These are phyloP conservation scores for Myiozetetes cayanensis DNA, from an alignment of 2,113 vertebrate genomes.

Conservation along the genomic window DNA sequence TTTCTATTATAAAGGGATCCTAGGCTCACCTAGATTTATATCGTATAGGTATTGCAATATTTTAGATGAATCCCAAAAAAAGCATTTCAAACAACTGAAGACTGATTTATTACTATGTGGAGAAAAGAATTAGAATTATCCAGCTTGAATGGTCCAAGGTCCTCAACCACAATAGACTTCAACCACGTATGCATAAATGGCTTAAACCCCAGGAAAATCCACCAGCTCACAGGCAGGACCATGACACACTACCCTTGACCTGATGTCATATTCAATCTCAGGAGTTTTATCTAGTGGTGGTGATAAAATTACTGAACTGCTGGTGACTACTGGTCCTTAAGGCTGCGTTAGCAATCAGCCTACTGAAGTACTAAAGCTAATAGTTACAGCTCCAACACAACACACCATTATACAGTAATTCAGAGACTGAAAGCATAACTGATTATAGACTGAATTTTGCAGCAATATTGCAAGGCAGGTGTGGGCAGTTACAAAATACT, in stretches of 20 bases:
- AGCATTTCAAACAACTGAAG: background rate
- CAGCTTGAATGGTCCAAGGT: background rate
- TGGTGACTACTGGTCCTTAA: background rate
- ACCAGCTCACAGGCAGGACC: background rate
- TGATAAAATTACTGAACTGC: slow-evolving; percentile 29
- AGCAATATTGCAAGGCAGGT: slow-evolving; percentile 5
- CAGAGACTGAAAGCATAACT: slow-evolving; percentile 1
- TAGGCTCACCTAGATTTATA: background rate
- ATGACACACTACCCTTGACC: background rate
- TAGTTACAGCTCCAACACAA: background rate
- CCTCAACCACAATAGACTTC: background rate
- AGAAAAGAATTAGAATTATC: background rate
- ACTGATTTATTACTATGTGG: background rate
- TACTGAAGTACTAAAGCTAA: slow-evolving; percentile 28
- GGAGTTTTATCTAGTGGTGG: background rate
- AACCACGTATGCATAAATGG: background rate
- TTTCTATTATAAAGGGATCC: background rate
- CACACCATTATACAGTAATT: slow-evolving; percentile 1
- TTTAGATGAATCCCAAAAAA: background rate
- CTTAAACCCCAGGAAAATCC: background rate
- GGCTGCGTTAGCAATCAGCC: slow-evolving; percentile 17
- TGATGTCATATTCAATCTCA: background rate
- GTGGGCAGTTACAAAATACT: slow-evolving; percentile 35
- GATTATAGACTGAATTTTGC: slow-evolving; percentile 35
- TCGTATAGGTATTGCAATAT: background rate